phyloP scores from a whole-genome alignment of 2,113 vertebrate species.

The Globicephala melas region DNA sequence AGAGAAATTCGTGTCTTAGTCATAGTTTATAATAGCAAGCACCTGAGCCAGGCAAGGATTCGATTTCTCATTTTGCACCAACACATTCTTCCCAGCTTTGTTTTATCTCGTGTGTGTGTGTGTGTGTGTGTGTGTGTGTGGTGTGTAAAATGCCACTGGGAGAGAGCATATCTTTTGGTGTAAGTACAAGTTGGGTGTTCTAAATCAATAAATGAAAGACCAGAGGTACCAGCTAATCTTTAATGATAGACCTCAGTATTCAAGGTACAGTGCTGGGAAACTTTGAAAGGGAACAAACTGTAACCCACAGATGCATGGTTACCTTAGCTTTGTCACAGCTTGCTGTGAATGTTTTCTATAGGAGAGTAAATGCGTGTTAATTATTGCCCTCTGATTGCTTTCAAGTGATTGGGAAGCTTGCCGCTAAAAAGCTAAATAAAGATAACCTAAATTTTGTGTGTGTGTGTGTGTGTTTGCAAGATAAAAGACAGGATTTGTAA shows the following conservation, averaged over 20 bases:
- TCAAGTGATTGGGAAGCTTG: slow-evolving; percentile 77
- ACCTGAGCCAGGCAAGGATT: slow-evolving; percentile 68
- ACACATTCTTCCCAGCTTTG: slow-evolving; percentile 52
- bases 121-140: not conserved
- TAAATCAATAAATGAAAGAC: slow-evolving; percentile 66
- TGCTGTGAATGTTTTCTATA: slow-evolving; percentile 71
- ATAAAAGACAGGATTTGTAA: slow-evolving; percentile 79
- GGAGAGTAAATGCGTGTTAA: slow-evolving; percentile 76
- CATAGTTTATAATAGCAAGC: slow-evolving; percentile 65
- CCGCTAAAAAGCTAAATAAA: slow-evolving; percentile 76
- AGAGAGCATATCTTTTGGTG: not conserved
- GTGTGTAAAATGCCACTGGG: not conserved
- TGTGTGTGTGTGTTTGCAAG: slow-evolving; percentile 45
- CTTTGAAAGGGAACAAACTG: slow-evolving; percentile 70
- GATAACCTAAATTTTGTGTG: slow-evolving; percentile 67
- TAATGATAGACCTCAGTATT: slow-evolving; percentile 59
- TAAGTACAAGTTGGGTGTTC: slow-evolving; percentile 17
- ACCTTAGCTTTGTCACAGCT: slow-evolving; percentile 81
- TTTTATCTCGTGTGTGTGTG: not conserved
- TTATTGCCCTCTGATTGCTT: slow-evolving; percentile 81
- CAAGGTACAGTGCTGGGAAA: slow-evolving; percentile 66
- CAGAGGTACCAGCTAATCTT: slow-evolving; percentile 45
- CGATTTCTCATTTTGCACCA: slow-evolving; percentile 58
- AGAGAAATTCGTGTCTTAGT: slow-evolving; percentile 76
- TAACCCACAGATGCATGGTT: slow-evolving; percentile 77